Evolutionary conservation across 2,797 vertebrate genomes (phyloP).

Genomic region (Coluber constrictor): DNA sequence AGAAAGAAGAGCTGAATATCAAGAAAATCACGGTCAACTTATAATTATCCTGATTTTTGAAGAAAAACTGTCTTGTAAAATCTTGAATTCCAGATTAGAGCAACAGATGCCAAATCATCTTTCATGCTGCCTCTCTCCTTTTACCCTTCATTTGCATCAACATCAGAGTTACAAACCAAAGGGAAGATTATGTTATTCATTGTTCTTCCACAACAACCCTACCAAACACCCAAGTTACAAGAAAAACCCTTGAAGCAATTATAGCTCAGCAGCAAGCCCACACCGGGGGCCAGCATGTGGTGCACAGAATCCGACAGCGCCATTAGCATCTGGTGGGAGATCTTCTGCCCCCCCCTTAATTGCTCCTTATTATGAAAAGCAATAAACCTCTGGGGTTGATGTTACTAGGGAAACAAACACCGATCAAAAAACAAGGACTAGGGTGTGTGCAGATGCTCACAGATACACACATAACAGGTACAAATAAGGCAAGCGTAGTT

Average conservation of each 20-base stretch:
- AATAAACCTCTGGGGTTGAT: slow-evolving; percentile 31
- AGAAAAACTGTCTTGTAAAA: background rate
- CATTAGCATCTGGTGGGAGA: slow-evolving; percentile 20
- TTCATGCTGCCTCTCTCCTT: background rate
- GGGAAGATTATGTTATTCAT: slow-evolving; percentile 28
- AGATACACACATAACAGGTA: background rate
- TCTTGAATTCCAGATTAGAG: slow-evolving; percentile 50
- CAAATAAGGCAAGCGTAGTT: background rate
- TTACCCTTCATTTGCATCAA: slow-evolving; percentile 9
- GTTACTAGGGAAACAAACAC: background rate
- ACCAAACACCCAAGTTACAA: slow-evolving; percentile 30
- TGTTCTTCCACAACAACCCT: slow-evolving; percentile 43
- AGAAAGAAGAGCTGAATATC: background rate
- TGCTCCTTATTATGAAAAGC: background rate
- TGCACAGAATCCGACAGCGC: slow-evolving; percentile 34
- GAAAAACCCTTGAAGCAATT: slow-evolving; percentile 56
- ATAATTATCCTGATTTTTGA: background rate
- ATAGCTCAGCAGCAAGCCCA: slow-evolving; percentile 18
- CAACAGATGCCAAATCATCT: slow-evolving; percentile 32
- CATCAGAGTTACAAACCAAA: slow-evolving; percentile 16
- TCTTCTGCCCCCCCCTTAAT: slow-evolving; percentile 37
- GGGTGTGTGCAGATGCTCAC: background rate
- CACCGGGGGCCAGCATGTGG: slow-evolving; percentile 14
- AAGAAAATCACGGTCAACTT: background rate
- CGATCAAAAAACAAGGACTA: background rate